These are phyloP conservation scores for Pteropus alecto DNA, from an alignment of 2,113 vertebrate genomes.

Conservation along the genomic window DNA sequence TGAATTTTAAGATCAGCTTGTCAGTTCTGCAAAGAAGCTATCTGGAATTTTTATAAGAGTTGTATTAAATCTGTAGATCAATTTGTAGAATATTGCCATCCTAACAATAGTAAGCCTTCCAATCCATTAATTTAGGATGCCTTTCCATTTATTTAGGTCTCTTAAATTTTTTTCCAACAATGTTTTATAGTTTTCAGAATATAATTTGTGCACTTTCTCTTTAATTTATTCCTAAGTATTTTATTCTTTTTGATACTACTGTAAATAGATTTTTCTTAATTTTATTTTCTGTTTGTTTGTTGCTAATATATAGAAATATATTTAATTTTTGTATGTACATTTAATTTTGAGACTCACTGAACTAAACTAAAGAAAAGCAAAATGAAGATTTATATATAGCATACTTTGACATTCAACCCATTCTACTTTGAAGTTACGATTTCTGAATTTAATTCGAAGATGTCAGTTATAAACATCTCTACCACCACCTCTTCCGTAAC, in stretches of 20 bases:
- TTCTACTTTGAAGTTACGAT: not conserved
- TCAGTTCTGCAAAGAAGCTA: not conserved
- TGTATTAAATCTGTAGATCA: not conserved
- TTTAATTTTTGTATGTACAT: not conserved
- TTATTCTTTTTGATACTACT: conserved; percentile 10
- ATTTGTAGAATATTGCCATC: not conserved
- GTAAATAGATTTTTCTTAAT: not conserved
- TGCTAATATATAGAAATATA: not conserved
- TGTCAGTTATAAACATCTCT: not conserved
- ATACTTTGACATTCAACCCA: not conserved
- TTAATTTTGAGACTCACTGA: conserved; percentile 4
- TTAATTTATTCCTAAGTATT: not conserved
- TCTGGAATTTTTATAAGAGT: not conserved
- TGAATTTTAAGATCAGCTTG: not conserved
- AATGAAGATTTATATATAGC: not conserved
- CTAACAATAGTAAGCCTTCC: not conserved
- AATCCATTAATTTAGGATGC: not conserved
- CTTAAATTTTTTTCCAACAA: not conserved
- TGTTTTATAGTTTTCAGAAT: conserved; percentile 4
- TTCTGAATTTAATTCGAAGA: conserved; percentile 2
- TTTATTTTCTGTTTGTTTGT: not conserved
- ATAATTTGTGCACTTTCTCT: not conserved
- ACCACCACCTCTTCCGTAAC: not conserved
- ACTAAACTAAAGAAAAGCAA: not conserved
- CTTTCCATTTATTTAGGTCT: not conserved